Base-by-base conservation (phyloP, 2,888 invertebrate species). In the Pollenia griseotomentosa region DNA sequence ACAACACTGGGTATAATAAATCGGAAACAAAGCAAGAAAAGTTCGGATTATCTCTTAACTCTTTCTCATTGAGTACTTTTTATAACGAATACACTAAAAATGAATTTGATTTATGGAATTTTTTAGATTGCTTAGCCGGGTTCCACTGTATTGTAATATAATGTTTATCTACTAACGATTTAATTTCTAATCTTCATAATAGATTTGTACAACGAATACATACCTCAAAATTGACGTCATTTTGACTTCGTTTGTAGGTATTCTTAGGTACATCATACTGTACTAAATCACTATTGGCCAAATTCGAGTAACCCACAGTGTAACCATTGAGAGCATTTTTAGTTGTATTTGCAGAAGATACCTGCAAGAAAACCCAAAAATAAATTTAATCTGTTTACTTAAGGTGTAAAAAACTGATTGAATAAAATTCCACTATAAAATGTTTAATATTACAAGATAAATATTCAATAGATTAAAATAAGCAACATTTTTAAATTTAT, bases 151-250 rank as follows among this genome's bases (percentile, higher is more conserved):
- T 33, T 33, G 0, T 33, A 33, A 33, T 33, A 33, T 33, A 33
- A 33, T 4, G 33, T 6, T 33, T 6, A 33, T 33, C 6, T 33
- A 1, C 6, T 6, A 33, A 33, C 4, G 33, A 33, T 33, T 33
- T 4, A 33, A 4, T 33, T 33, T 33, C 2, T 33, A 33, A 33
- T 33, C 33, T 33, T 2, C 33, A 33, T 4, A 33, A 4, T 2
- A 33, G 33, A 33, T 33, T 33, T 33, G 33, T 33, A 33, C 33
- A 2, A 55, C 55, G 66, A 14, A 51, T 66, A 89, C 89, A 71
- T 87, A 92, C 93, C 93, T 93, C 92, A 89, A 92, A 93, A 91
- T 92, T 92, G 90, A 92, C 91, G 91, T 92, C 92, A 89, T 89
- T 88, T 86, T 91, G 91, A 88, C 90, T 91, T 88, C 91, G 92